Base-by-base conservation (phyloP, 2,888 invertebrate genomes). In the Trilocha varians region DNA sequence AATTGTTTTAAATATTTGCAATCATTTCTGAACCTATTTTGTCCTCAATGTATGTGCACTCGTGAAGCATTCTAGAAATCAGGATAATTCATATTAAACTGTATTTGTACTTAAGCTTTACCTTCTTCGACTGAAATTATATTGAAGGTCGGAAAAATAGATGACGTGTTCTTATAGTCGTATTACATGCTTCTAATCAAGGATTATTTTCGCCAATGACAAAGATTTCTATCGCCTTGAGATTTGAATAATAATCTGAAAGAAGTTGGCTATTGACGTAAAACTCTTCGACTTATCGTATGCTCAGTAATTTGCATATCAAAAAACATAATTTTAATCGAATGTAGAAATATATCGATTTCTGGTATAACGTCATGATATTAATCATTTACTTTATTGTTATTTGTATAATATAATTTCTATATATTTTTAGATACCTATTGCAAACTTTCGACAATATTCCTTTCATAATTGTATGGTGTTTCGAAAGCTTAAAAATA, bases 401-500 rank as follows among this genome's bases (percentile, higher is more conserved):
- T 25, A 11, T 25, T 25, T 25, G 6, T 25, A 1, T 11, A 11
- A 25, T 6, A 25, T 25, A 25, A 11, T 11, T 25, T 3, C 3
- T 25, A 3, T 13, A 52, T 50, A 18, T 45, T 78, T 70, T 49
- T 59, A 83, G 79, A 16, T 72, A n/a, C 45, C 57, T 44, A 39
- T 76, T 54, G 52, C 74, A 65, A 53, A 67, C 49, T 61, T 82
- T 34, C 62, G 55, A 0, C 73, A 77, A 5, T 92, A 92, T 55
- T 88, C 89, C 0, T 91, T 88, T 46, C 87, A 88, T 47, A 92
- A 92, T 62, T 92, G 92, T 53, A 76, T 91, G 72, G 79, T 86
- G 1, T 87, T 87, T 49, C 88, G 89, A 53, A 85, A 89, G 32
- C 71, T 87, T 13, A 62, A 70, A 34, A 59, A 87, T 34, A 69